A percentile compares a stretch with the other conserved stretches of the same genome.
Evolutionary conservation across 1,140 invertebrate genomes (phyloP).

Genomic region (Aleiodes sp.): DNA sequence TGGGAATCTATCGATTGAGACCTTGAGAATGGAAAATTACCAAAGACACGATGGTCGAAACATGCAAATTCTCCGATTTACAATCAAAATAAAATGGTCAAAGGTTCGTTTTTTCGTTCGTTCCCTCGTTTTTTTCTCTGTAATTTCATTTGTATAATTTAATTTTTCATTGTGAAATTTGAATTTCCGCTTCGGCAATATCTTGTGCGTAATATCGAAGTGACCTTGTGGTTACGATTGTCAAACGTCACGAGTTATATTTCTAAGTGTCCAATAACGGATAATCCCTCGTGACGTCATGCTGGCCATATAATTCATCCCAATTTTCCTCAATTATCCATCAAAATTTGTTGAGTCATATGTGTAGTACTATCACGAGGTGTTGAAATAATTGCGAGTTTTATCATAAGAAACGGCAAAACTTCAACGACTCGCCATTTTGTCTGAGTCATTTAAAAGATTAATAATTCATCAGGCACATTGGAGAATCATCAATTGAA

Average conservation of each 20-base stretch:
- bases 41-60: neutral
- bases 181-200: conserved; percentile 13
- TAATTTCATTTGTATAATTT: too few relatives aligned
- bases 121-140: too few relatives aligned
- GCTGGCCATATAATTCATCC: conserved; percentile 50
- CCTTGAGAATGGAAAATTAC: neutral
- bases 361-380: too few relatives aligned
- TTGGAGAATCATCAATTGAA: too few relatives aligned
- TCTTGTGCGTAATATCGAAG: conserved; percentile 16
- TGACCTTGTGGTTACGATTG: conserved; percentile 34
- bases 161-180: neutral
- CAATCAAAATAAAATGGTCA: too few relatives aligned
- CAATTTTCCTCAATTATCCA: conserved; percentile 62
- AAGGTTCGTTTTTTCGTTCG: too few relatives aligned
- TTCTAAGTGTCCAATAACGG: conserved; percentile 56
- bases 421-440: too few relatives aligned
- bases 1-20: neutral
- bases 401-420: too few relatives aligned
- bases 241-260: conserved; percentile 27
- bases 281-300: conserved; percentile 55
- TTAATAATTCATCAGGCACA: too few relatives aligned
- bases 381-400: too few relatives aligned
- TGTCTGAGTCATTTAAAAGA: too few relatives aligned
- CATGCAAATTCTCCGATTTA: too few relatives aligned
- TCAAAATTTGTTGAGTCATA: conserved; percentile 56